Base-by-base conservation (phyloP, 2,797 vertebrate genomes). In the Zenarchopterus dispar region DNA sequence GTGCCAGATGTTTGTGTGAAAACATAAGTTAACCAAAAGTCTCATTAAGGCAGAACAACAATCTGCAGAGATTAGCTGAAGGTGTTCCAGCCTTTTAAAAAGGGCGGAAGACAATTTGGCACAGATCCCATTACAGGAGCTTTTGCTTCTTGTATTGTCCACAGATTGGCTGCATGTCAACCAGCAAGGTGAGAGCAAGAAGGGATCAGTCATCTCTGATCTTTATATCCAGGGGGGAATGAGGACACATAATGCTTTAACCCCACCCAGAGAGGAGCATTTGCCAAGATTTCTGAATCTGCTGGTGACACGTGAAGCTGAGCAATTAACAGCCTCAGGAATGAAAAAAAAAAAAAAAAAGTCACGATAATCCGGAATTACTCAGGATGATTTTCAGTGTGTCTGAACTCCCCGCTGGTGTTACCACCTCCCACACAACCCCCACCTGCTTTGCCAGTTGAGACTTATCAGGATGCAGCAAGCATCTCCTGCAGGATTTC, bases 391-490 rank as follows among this genome's bases (percentile, higher is more conserved):
- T 55, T 68, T 81, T 52, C 54, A 73, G 65, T 64, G 65, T 62
- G 39, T 67, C 45, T 73, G 31, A 74, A 59, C 31, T 56, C 70
- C 33, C 65, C 3, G 5, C 53, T 63, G 65, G 45, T 65, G 53
- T 48, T 26, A 2, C 21, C 67, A 62, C 61, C 62, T 69, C 44
- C 75, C 28, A 41, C 62, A 47, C 55, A 48, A 11, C 46, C n/a
- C 51, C 70, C 52, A 70, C 43, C 59, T 59, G 59, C 64, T 70
- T 76, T 45, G 17, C 64, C 53, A 54, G n/a, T 22, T 31, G 50
- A 80, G 77, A 49, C 73, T 87, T 58, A 89, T 91, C 81, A 82
- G 70, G 72, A 91, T 84, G 81, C 77, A 82, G 53, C 13, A 26
- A 74, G 67, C 75, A 66, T 77, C 67, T 73, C 53, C 55, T 70